Evolutionary conservation across 1,140 invertebrate genomes (phyloP).

Genomic region (Rhopalosiphum maidis): DNA sequence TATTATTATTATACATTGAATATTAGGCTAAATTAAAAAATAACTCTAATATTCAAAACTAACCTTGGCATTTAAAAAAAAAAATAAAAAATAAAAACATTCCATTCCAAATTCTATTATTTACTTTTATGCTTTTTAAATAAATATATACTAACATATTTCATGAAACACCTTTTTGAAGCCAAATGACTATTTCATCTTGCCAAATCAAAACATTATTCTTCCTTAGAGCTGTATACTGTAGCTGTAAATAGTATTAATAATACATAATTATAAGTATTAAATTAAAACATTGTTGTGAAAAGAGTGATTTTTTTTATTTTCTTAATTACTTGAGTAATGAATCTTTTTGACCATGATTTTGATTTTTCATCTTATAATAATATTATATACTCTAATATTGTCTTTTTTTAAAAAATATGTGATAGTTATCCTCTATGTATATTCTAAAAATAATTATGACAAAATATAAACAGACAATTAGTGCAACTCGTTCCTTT

Average conservation of each 20-base stretch:
- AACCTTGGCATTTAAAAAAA: not conserved
- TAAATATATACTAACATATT: not conserved
- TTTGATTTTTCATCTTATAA: not conserved
- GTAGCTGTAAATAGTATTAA: conserved; percentile 20
- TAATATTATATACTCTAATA: not conserved
- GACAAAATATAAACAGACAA: not conserved
- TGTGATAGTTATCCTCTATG: not conserved
- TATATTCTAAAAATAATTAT: not conserved
- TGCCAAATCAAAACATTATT: conserved; percentile 48
- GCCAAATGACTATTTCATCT: conserved; percentile 7
- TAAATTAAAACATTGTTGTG: not conserved
- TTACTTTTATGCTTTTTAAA: not conserved
- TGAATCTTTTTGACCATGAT: not conserved
- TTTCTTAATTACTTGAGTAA: not conserved
- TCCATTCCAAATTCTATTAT: not conserved
- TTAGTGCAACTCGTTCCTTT: not conserved
- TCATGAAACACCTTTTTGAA: conserved; percentile 28
- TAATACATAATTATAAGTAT: not conserved
- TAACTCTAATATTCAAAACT: not conserved
- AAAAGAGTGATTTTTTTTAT: not conserved
- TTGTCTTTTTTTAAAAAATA: not conserved
- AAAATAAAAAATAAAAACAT: not conserved
- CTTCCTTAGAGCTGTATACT: conserved; percentile 30
- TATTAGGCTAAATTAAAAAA: not conserved
- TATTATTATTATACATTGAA: not conserved